Base-by-base conservation (phyloP, 2,888 invertebrate species). In the Parthenolecanium corni region DNA sequence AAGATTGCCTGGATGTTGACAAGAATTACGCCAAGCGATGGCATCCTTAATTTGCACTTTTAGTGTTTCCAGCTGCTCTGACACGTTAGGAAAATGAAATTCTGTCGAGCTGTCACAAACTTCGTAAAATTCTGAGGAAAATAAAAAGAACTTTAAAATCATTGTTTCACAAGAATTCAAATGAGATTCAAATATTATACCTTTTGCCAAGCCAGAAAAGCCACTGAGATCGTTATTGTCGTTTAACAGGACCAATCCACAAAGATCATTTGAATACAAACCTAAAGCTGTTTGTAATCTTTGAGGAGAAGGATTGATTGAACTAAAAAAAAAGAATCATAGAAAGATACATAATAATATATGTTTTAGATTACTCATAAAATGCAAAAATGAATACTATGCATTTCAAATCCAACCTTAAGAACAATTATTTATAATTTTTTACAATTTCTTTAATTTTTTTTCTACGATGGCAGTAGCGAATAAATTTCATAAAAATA, bases 241-340 rank as follows among this genome's bases (percentile, higher is more conserved):
- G 46, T 85, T 85, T 69, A 95, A 78, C 57, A 97, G 76, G 52
- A 97, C 94, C 54, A 88, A 78, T 12, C 88, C 97, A 71, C 86
- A 84, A 65, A 98, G 78, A 71, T 92, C 91, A 72, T 86, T 82
- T 1, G 95, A 92, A 77, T 97, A 98, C 23, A 99, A 78, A 23
- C 88, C 88, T 72, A 98, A 82, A 44, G 96, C 88, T 68, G 93
- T 94, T 77, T 95, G 94, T 36, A 96, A 78, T 56, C 90, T 79
- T 68, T 88, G 88, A 3, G 89, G 65, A 24, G 57, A 64, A 11
- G 56, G 40, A 36, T 42, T 40, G 14, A 16, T 18, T 14, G 40
- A 58, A 61, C 52, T 31, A 31, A 4, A 6, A 31, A 31, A 31
- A 31, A 31, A 21, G 38, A 64, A 65, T n/a, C 16, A 21, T 18